phyloP scores from a whole-genome alignment of 2,797 vertebrate genomes.

The Apogon talboti region DNA sequence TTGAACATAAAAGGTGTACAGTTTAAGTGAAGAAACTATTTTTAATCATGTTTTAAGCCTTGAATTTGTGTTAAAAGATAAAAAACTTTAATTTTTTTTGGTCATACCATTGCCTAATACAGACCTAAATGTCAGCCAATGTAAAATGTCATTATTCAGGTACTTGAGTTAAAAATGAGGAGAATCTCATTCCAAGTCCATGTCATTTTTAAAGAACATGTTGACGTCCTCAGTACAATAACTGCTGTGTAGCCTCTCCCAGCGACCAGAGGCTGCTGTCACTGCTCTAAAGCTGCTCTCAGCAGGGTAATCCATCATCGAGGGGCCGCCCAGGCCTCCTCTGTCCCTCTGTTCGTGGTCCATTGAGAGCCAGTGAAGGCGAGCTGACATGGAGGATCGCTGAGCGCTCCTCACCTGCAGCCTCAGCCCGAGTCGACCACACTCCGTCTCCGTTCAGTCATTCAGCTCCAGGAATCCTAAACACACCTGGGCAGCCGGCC shows the following conservation, averaged over 20 bases:
- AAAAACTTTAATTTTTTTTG: too few species aligned
- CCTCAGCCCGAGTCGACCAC: conserved; percentile 16
- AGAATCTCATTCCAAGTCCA: not conserved
- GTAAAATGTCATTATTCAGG: too few species aligned
- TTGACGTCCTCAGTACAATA: not conserved
- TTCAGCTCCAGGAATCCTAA: conserved; percentile 67
- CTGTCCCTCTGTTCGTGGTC: conserved; percentile 79
- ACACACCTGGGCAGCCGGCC: conserved; percentile 73
- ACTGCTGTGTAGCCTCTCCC: not conserved
- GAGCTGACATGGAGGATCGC: conserved; percentile 75
- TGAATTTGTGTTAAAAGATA: too few species aligned
- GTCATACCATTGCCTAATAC: too few species aligned
- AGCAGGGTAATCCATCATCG: conserved; percentile 81
- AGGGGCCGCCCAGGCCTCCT: conserved; percentile 55
- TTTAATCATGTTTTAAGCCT: too few species aligned
- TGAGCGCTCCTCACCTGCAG: conserved; percentile 60
- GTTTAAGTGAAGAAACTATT: too few species aligned
- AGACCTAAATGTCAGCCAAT: too few species aligned
- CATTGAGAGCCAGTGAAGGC: conserved; percentile 84
- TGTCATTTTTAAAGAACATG: not conserved
- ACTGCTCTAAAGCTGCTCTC: conserved; percentile 65
- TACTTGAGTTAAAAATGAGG: too few species aligned
- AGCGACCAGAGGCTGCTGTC: conserved; percentile 36
- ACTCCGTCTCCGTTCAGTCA: conserved; percentile 30
- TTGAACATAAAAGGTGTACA: too few species aligned